Conservation (phyloP, 2,797 vertebrate genomes). For the Oryzias dopingdopingensis region DNA sequence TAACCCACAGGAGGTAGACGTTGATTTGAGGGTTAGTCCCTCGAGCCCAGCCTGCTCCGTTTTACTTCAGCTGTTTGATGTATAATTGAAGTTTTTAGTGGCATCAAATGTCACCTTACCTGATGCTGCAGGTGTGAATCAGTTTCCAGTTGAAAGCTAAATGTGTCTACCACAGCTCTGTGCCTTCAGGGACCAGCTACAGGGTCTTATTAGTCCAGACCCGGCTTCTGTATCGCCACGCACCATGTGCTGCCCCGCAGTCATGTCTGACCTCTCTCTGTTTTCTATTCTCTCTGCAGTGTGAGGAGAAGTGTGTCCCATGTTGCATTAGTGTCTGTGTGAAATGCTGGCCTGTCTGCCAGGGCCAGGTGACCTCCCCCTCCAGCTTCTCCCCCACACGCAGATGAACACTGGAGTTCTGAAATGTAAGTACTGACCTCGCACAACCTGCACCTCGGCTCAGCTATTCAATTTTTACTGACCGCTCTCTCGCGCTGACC, state of each 20-base stretch:
- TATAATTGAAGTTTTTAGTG: conserved; percentile 83
- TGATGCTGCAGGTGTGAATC: conserved; percentile 75
- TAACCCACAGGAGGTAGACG: conserved; percentile 35
- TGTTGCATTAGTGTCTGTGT: conserved; percentile 94
- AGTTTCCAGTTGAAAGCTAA: conserved; percentile 76
- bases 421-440: conserved; percentile 91
- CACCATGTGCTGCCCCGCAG: conserved; percentile 62
- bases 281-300: conserved; percentile 72
- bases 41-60: conserved; percentile 56
- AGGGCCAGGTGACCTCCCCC: conserved; percentile 97
- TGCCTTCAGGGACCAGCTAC: conserved; percentile 49
- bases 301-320: conserved; percentile 91
- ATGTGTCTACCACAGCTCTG: conserved; percentile 56
- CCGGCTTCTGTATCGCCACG: conserved; percentile 55
- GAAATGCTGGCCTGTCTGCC: conserved; percentile 99
- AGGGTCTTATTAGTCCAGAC: conserved; percentile 60
- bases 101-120: conserved; percentile 77
- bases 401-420: conserved; percentile 99
- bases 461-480: conserved; percentile 52
- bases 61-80: conserved; percentile 77
- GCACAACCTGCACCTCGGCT: conserved; percentile 46
- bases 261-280: conserved; percentile 60
- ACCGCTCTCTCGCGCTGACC: conserved; percentile 39
- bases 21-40: conserved; percentile 56
- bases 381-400: conserved; percentile 98